Evolutionary conservation across 2,113 vertebrate genomes (phyloP).

Genomic region (Platysternon megacephalum): DNA sequence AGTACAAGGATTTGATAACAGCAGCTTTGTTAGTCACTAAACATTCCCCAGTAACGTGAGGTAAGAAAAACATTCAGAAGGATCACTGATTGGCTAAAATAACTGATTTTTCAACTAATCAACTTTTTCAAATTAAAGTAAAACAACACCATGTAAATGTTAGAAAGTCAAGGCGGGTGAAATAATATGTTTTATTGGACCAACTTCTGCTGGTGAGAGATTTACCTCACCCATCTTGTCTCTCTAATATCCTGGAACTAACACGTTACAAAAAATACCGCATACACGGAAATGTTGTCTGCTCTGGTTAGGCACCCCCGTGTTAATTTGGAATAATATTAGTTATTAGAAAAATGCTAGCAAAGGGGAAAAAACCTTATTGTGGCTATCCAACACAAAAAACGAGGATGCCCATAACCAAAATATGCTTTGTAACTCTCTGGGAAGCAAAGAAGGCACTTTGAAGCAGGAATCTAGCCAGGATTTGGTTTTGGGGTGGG

Average conservation of each 20-base stretch:
- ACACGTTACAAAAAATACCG: accelerated
- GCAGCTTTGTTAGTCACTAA: background rate
- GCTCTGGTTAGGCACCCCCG: background rate
- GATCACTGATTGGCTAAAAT: background rate
- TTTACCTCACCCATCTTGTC: background rate
- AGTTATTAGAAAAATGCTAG: conserved; percentile 18
- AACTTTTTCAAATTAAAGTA: background rate
- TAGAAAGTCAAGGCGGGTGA: background rate
- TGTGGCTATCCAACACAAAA: background rate
- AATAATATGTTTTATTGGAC: background rate
- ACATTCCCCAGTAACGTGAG: background rate
- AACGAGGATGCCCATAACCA: conserved; percentile 22
- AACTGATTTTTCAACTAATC: background rate
- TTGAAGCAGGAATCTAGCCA: conserved; percentile 27
- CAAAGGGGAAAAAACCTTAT: conserved; percentile 20
- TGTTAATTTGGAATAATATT: background rate
- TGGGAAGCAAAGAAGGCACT: conserved; percentile 30
- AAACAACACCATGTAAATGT: background rate
- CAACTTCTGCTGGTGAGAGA: background rate
- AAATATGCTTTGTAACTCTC: conserved; percentile 19
- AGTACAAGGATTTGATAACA: background rate
- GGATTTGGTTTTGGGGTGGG: conserved; percentile 64
- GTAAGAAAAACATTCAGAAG: background rate
- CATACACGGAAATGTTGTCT: background rate
- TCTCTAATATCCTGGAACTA: background rate